Evolutionary conservation across 2,113 vertebrate species (phyloP), one percentile per base, ranked within the genome.

Genomic region (Nothocercus nigrocapillus): DNA sequence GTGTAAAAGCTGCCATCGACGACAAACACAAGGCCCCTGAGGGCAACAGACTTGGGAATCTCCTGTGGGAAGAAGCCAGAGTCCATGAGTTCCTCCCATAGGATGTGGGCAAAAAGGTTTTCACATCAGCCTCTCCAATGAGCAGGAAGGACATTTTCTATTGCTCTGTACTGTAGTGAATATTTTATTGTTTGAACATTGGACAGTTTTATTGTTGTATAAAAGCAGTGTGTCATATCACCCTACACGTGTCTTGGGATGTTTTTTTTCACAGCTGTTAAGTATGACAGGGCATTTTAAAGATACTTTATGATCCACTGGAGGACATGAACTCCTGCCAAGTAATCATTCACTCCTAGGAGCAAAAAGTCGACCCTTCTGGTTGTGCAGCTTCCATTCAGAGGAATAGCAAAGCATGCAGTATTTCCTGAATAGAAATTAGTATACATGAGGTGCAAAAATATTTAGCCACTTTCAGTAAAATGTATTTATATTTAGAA

Each of bases 181-280:
- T 89, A 88, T 79, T 96, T 96, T 90, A 95, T 91, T 94, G 79
- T 89, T 90, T 91, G 87, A 91, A 95, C 77, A 73, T 51, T 94
- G 88, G 64, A 95, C 87, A 93, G 64, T 81, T 76, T 85, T 93
- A 81, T 61, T 83, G 85, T 83, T 56, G 63, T 78, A 77, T 47
- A 91, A 76, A 62, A 4, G 1, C 44, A 73, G 38, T 4, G 8
- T 85, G 72, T 59, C 32, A 32, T 89, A 63, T 84, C 79, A 89
- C 38, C 20, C 68, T 62, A 28, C 13, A 12, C 2, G 7, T 1
- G 3, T 67, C 25, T 79, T 32, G 34, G 86, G 40, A 34, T 64
- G 34, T 62, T 34, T 63, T 40, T 63, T 42, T 67, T 66, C 45
- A 32, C 1, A 40, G 40, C 49, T 63, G 15, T 16, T 88, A 42